phyloP scores from a whole-genome alignment of 2,797 vertebrate genomes.

The Picus viridis region DNA sequence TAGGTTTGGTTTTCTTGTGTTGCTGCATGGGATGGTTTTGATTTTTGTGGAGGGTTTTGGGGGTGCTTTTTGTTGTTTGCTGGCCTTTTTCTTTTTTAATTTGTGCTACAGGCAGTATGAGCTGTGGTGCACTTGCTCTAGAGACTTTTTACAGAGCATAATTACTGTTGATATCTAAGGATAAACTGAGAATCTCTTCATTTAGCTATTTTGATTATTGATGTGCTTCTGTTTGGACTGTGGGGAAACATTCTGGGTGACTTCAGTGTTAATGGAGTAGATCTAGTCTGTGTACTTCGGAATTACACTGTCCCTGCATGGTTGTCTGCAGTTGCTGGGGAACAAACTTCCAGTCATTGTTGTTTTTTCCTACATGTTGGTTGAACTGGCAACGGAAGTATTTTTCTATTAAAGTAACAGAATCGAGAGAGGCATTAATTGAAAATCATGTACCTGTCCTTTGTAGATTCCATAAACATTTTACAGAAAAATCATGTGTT shows the following conservation, averaged over 20 bases:
- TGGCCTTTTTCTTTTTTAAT: not conserved
- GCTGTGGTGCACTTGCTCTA: not conserved
- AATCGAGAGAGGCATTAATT: not conserved
- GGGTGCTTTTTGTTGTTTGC: not conserved
- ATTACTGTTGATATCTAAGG: not conserved
- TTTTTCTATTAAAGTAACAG: not conserved
- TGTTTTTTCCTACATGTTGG: not conserved
- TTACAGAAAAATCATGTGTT: not conserved
- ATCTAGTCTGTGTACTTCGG: not conserved
- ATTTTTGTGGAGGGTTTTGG: not conserved
- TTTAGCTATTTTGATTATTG: not conserved
- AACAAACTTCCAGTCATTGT: not conserved
- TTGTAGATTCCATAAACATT: not conserved
- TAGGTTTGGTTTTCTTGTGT: not conserved
- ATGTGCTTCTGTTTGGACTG: not conserved
- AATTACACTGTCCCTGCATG: accelerated
- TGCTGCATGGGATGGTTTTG: not conserved
- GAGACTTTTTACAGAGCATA: not conserved
- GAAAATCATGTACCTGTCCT: not conserved
- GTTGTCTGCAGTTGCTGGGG: not conserved
- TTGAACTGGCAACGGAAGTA: not conserved
- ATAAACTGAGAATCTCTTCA: not conserved
- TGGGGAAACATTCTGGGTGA: not conserved
- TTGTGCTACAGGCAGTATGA: not conserved
- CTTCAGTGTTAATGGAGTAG: not conserved